Conservation (phyloP, 1,140 invertebrate genomes). For the Caenorhabditis briggsae region DNA sequence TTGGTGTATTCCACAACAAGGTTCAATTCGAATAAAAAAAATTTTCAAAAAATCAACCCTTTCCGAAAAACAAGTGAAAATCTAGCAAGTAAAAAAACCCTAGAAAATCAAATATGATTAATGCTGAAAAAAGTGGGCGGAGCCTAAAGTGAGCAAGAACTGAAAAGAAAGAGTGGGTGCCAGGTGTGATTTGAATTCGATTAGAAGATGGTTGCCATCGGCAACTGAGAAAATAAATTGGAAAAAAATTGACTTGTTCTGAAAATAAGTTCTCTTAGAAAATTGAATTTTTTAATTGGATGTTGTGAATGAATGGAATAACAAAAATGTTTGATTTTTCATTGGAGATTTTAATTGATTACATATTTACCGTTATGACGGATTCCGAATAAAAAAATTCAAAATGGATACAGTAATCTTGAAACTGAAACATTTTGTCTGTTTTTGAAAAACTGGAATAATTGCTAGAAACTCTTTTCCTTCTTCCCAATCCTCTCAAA, state of each 20-base stretch:
- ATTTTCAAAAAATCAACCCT: neutral
- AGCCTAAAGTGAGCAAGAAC: neutral
- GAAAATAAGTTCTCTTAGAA: neutral
- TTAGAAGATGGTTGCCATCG: conserved; percentile 6
- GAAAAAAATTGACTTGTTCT: neutral
- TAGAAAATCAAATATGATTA: conserved; percentile 11
- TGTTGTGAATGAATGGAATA: too few relatives aligned
- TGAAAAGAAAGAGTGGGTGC: neutral
- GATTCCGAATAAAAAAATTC: too few relatives aligned
- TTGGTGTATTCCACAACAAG: too few relatives aligned
- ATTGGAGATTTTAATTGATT: too few relatives aligned
- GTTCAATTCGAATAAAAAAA: too few relatives aligned
- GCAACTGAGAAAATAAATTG: conserved; percentile 9
- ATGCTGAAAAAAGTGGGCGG: conserved; percentile 22
- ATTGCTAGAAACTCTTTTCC: neutral
- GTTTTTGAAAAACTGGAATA: neutral
- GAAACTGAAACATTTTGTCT: neutral
- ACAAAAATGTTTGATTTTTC: too few relatives aligned
- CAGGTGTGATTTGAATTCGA: conserved; percentile 7
- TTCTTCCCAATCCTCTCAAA: neutral
- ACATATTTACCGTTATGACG: too few relatives aligned
- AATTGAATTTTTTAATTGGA: too few relatives aligned
- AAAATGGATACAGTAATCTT: too few relatives aligned
- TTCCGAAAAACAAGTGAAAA: neutral
- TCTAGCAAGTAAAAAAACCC: too few relatives aligned